Conservation (phyloP, 2,888 invertebrate species). For the Sphinx pinastri region DNA sequence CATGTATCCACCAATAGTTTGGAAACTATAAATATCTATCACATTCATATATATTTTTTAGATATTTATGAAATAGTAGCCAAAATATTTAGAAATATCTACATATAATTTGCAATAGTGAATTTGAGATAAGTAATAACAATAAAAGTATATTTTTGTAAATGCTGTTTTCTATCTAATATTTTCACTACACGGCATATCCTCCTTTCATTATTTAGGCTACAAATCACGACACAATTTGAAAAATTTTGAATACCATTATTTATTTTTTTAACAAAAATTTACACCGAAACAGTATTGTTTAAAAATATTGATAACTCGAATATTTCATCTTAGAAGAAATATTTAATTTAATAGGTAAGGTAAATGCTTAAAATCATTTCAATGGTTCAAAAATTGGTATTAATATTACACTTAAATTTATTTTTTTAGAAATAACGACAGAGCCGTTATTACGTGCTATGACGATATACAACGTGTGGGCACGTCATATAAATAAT, state of each 20-base stretch:
- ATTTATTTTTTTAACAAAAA: background rate
- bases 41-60: no score
- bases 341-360: background rate
- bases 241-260: background rate
- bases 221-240: constrained; percentile 18
- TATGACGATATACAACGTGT: background rate
- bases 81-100: background rate
- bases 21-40: no score
- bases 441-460: background rate
- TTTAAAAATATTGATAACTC: background rate
- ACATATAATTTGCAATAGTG: no score
- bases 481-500: background rate
- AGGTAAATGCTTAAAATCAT: background rate
- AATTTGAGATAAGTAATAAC: no score
- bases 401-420: no score
- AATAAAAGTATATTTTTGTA: no score
- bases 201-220: constrained; percentile 8
- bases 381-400: background rate
- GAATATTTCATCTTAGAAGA: background rate
- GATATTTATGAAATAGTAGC: no score
- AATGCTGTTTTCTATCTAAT: no score
- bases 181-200: constrained; percentile 10
- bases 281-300: background rate
- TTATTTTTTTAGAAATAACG: background rate
- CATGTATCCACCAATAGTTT: background rate